Conservation (phyloP, 2,113 vertebrate genomes). For the Percopsis transmontana region DNA sequence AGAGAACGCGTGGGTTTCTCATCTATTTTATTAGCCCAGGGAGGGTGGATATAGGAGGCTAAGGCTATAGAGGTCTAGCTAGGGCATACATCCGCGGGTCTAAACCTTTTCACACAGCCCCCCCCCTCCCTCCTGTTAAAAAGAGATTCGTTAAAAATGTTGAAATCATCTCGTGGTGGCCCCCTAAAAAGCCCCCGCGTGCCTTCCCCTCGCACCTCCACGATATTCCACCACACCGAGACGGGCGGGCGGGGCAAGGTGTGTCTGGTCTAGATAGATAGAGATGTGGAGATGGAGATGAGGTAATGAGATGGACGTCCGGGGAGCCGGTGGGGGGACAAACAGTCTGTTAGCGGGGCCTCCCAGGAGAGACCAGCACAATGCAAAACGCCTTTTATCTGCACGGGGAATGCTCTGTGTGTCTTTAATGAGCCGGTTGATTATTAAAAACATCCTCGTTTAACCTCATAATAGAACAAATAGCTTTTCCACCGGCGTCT, state of each 20-base stretch:
- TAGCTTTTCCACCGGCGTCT: slow-evolving; percentile 18
- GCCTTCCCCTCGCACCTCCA: not conserved
- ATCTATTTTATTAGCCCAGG: slow-evolving; percentile 25
- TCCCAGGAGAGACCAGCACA: slow-evolving; percentile 58
- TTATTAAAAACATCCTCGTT: slow-evolving; percentile 70
- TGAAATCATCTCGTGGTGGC: too few relatives aligned
- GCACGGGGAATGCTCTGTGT: slow-evolving; percentile 59
- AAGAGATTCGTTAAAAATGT: too few relatives aligned
- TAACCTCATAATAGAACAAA: slow-evolving; percentile 52
- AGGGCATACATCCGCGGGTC: too few relatives aligned
- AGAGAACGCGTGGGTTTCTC: slow-evolving; percentile 10
- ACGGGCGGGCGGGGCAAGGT: not conserved
- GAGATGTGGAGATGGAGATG: slow-evolving; percentile 68
- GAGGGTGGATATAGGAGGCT: slow-evolving; percentile 7
- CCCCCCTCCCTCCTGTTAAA: too few relatives aligned
- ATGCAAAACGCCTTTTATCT: slow-evolving; percentile 69
- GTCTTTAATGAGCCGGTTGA: slow-evolving; percentile 63
- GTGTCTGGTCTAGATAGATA: slow-evolving; percentile 46
- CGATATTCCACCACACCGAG: not conserved
- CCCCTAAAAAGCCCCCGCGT: too few relatives aligned
- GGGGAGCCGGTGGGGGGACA: slow-evolving; percentile 45
- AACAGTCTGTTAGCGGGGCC: slow-evolving; percentile 31
- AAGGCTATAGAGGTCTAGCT: slow-evolving; percentile 18
- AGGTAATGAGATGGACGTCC: slow-evolving; percentile 72
- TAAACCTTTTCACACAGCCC: too few relatives aligned